A percentile compares a stretch with the other conserved stretches of the same genome.
Conservation (phyloP, 2,113 vertebrate species). For the Polyodon spathula region DNA sequence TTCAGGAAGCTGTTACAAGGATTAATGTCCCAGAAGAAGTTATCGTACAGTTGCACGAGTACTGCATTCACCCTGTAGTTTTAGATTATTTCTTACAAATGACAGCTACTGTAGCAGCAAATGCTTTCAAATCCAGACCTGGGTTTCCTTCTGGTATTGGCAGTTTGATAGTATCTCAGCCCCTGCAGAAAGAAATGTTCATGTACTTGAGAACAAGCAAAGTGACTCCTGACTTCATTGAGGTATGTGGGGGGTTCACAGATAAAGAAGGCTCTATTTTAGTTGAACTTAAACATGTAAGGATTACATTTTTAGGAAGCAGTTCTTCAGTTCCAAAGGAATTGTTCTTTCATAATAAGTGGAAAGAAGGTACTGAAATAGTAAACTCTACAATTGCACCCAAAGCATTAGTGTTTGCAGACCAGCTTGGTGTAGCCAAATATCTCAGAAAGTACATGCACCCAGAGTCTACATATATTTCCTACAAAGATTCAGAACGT, state of each 20-base stretch:
- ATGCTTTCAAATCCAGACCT: conserved; percentile 25
- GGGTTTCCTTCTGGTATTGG: conserved; percentile 67
- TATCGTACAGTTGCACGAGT: conserved; percentile 48
- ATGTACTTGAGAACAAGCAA: conserved; percentile 61
- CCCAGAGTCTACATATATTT: conserved; percentile 43
- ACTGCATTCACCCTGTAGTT: conserved; percentile 68
- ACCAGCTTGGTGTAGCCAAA: conserved; percentile 56
- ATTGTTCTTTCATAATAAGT: conserved; percentile 63
- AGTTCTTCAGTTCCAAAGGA: conserved; percentile 41
- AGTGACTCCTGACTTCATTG: conserved; percentile 47
- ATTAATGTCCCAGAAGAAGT: conserved; percentile 54
- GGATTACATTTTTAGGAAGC: conserved; percentile 51
- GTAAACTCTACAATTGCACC: conserved; percentile 25
- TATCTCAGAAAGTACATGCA: conserved; percentile 53
- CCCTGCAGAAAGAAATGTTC: conserved; percentile 63
- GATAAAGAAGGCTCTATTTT: conserved; percentile 56
- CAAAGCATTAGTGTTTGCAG: conserved; percentile 66
- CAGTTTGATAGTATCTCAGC: conserved; percentile 51
- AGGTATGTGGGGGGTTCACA: conserved; percentile 71
- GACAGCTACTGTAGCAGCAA: conserved; percentile 43
- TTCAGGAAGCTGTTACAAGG: conserved; percentile 63
- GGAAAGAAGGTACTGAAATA: conserved; percentile 20
- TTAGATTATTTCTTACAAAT: conserved; percentile 76
- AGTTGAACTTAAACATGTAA: conserved; percentile 59
- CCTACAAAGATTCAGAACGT: conserved; percentile 38